Base-by-base conservation (phyloP, 2,113 vertebrate species). In the Sigmodon hispidus region DNA sequence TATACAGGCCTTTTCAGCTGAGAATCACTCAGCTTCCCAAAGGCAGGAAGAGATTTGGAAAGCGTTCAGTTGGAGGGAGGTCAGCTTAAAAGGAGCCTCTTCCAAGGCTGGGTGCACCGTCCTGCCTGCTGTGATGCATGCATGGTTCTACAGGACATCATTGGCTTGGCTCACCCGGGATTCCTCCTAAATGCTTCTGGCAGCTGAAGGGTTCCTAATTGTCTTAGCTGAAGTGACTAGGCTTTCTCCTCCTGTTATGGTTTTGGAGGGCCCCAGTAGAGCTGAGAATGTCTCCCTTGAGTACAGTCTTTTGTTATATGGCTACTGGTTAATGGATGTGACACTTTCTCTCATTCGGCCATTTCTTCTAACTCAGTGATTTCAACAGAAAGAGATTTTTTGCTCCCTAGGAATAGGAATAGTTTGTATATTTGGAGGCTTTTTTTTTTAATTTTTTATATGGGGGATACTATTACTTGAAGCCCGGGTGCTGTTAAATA, bases 1-100 rank as follows among this genome's bases (percentile, higher is more conserved):
- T 89, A 98, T 95, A 97, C 97, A 98, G 98, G 94, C 98, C 97
- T 98, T 93, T 98, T 97, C 98, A 96, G 97, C 98, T 98, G 98
- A 98, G 98, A 98, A 98, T 98, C 98, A 97, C 97, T 95, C 95
- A 93, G 96, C 96, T 98, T 98, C 93, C 97, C 69, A 94, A 92
- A 50, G 97, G 84, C 59, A 95, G 96, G 94, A 91, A 96, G 97
- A 98, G 24, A 96, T 85, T 89, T 96, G 94, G 95, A 92, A 97
- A 91, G 63, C 80, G 94, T 95, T 96, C 80, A 92, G 95, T 96
- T 95, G 81, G 91, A 96, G 91, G 69, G 96, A 97, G 94, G 94
- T 77, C 95, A 36, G 90, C 98, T 98, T 98, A 79, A 98, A 98
- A 97, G 90, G 85, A 96, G 77, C 31, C 3, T 98, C 98, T 97